These are phyloP conservation scores for Psittacula echo DNA, from an alignment of 2,797 vertebrate species.

Conservation along the genomic window DNA sequence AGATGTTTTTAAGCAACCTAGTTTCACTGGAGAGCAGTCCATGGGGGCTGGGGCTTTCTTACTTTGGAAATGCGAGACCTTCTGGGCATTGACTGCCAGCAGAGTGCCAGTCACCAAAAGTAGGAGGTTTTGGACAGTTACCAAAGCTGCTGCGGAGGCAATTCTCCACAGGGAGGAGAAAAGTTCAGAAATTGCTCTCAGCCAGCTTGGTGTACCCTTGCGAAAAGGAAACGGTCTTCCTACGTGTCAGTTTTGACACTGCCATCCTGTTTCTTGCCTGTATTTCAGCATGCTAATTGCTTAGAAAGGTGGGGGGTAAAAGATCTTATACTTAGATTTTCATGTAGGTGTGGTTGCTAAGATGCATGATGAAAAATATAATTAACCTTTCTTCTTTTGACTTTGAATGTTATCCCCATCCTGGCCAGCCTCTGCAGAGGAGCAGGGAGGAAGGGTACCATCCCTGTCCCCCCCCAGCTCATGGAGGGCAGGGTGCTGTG, in stretches of 20 bases:
- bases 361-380: background rate
- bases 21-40: background rate
- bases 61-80: background rate
- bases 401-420: background rate
- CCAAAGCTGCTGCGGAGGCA: slow-evolving; percentile 6
- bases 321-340: slow-evolving; percentile 56
- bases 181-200: slow-evolving; percentile 20
- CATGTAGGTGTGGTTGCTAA: slow-evolving; percentile 62
- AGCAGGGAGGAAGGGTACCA: background rate
- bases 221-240: slow-evolving; percentile 21
- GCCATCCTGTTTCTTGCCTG: slow-evolving; percentile 22
- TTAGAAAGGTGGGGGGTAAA: slow-evolving; percentile 44
- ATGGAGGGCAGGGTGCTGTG: background rate
- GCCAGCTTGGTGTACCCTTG: background rate
- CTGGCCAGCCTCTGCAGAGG: background rate
- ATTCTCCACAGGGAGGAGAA: slow-evolving; percentile 12
- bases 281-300: slow-evolving; percentile 52
- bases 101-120: background rate
- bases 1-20: slow-evolving; percentile 60
- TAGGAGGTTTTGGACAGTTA: background rate
- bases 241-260: slow-evolving; percentile 40
- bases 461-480: rapidly evolving
- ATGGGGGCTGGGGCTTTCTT: background rate
- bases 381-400: background rate
- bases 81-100: background rate